phyloP scores from a whole-genome alignment of 1,140 invertebrate genomes.

The Sminthurides bifidus region DNA sequence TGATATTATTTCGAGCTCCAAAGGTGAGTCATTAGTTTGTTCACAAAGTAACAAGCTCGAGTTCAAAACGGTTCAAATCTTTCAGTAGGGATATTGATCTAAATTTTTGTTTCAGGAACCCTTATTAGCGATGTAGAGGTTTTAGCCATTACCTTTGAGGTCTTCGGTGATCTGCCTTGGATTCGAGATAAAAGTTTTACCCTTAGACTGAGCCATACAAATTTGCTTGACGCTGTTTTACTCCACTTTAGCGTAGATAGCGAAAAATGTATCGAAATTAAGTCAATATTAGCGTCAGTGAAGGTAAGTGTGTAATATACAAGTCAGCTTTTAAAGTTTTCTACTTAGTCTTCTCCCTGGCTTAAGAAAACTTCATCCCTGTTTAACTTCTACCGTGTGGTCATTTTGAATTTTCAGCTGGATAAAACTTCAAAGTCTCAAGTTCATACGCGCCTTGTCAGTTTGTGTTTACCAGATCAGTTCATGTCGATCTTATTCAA shows the following conservation, averaged over 20 bases:
- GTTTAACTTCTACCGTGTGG: too few species aligned
- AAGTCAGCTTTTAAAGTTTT: too few species aligned
- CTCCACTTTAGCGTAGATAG: constrained; percentile 65
- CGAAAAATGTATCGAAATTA: constrained; percentile 54
- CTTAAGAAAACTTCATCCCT: too few species aligned
- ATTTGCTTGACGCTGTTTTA: constrained; percentile 62
- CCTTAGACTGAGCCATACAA: constrained; percentile 71
- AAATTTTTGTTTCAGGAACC: constrained; percentile 40
- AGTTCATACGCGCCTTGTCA: constrained; percentile 56
- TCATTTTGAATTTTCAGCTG: constrained; percentile 37
- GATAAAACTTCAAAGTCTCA: constrained; percentile 54
- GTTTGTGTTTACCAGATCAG: constrained; percentile 54
- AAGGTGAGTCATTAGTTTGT: constrained; percentile 44
- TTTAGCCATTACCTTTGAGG: constrained; percentile 61
- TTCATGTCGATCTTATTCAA: constrained; percentile 54
- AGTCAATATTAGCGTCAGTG: constrained; percentile 48
- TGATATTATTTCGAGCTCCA: constrained; percentile 70
- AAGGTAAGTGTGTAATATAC: constrained; percentile 43
- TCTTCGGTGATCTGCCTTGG: constrained; percentile 57
- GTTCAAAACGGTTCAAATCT: too few species aligned
- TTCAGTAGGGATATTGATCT: background rate
- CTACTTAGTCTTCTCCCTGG: too few species aligned
- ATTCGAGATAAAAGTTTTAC: constrained; percentile 54
- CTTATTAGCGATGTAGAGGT: constrained; percentile 74
- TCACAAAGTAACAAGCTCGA: too few species aligned